Evolutionary conservation across 2,113 vertebrate species (phyloP), one percentile per base, ranked within the genome.

Genomic region (Cyphomyrus plagiostoma): DNA sequence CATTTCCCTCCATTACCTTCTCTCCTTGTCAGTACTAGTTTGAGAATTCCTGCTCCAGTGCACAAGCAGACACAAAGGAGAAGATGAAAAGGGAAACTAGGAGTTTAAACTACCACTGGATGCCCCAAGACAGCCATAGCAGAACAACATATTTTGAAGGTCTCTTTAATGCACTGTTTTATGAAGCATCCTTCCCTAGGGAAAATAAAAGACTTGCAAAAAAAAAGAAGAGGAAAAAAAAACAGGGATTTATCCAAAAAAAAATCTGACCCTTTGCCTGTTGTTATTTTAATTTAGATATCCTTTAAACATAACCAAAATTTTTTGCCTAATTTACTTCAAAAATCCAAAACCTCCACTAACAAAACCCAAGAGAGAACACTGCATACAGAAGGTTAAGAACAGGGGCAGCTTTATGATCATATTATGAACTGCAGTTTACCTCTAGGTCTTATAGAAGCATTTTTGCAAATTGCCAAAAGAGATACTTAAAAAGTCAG

Each of bases 1-100:
- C n/a, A 30, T 50, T 50, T 50, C 48, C 19, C 84, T 50, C 84
- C 46, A 15, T 86, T 86, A 86, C 45, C 84, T 49, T 26, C 49
- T 86, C 84, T 15, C 48, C 46, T 50, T 86, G 84, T 86, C 84
- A 86, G 77, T 42, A 39, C 77, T 82, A 45, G 15, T 82, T 82
- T 82, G 77, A 82, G 77, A 45, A 45, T 45, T 45, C 39, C 39
- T 82, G 77, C 77, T 42, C 77, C 30, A 45, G 9, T 8, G 77
- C 77, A 39, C 77, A 19, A 45, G 77, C 30, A 8, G 84, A 7
- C 84, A 26, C 84, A 49, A 86, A 86, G 48, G 49, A 86, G 84
- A 52, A 50, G n/a, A 86, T 86, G 84, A 86, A 52, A 86, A 86
- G 84, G 13, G 48, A 86, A 86, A 49, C 84, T 86, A 7, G 48